Percentiles rank a stretch among this genome's conserved stretches.
Evolutionary conservation across 2,113 vertebrate species (phyloP).

Genomic region (Addax nasomaculatus): DNA sequence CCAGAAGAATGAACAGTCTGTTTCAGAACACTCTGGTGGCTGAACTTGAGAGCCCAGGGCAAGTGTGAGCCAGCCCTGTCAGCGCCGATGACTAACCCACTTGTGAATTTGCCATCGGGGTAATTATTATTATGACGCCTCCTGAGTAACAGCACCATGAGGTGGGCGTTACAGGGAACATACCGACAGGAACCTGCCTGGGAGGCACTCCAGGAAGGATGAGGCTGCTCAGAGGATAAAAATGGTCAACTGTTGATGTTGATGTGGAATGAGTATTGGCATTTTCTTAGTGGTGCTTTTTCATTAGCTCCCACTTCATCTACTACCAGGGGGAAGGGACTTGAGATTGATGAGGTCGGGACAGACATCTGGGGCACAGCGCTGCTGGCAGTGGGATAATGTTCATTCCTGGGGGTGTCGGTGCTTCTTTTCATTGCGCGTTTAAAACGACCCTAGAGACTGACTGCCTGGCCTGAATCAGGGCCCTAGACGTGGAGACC

Average conservation of each 20-base stretch:
- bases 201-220: background rate
- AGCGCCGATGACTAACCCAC: background rate
- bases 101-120: constrained; percentile 11
- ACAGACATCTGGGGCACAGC: background rate
- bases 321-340: constrained; percentile 32
- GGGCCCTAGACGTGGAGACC: background rate
- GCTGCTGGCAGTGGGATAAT: too few relatives aligned
- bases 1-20: background rate
- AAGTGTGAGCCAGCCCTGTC: background rate
- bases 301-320: constrained; percentile 65
- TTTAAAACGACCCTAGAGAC: background rate
- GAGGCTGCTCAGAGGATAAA: background rate
- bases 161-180: background rate
- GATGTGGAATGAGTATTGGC: constrained; percentile 56
- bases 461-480: too few relatives aligned
- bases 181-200: background rate
- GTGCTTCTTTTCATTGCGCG: background rate
- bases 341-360: constrained; percentile 61
- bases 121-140: constrained; percentile 42
- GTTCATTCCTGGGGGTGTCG: background rate
- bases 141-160: background rate
- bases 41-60: constrained; percentile 22
- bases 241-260: background rate
- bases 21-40: background rate
- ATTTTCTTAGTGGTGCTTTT: constrained; percentile 58